Base-by-base conservation (phyloP, 2,113 vertebrate genomes). In the Dasyprocta punctata region DNA sequence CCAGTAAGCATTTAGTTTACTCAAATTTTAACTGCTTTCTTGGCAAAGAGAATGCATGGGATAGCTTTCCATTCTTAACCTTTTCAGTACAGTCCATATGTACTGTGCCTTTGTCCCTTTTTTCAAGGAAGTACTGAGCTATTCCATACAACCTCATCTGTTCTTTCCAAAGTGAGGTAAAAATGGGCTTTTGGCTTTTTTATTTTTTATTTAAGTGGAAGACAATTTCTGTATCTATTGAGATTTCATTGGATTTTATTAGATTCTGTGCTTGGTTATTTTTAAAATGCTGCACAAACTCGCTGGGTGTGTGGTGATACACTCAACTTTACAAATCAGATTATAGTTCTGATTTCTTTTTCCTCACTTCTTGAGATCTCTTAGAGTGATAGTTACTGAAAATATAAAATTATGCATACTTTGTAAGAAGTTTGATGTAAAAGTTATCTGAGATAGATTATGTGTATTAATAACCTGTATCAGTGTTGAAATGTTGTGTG, bases 1-100 rank as follows among this genome's bases (percentile, higher is more conserved):
- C 65, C 63, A 90, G 10, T 77, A 92, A 95, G 56, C 44, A 82
- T 94, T 93, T 77, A 56, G 33, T 97, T 95, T 85, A 85, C 63
- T 95, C 41, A 77, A 90, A 49, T 49, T 94, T 41, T 93, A 93
- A 83, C 58, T 93, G 47, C 85, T 95, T 92, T 95, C 28, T 92
- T 96, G 78, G 71, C 73, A 88, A 90, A 96, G 89, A 96, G 22
- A 84, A 80, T 65, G 3, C 14, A 61, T 95, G 63, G 71, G 90
- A 93, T 89, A 94, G 30, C 12, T 85, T 92, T 86, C 19, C 47
- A 63, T 87, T 93, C 56, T 89, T 96, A 33, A 69, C 81, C 73
- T 96, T 96, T 97, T 86, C 20, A 95, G 36, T 83, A 36, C 12
- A 81, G 69, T 92, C 14, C 28, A 6, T 81, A 65, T 96, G 52